Base-by-base conservation (phyloP, 2,113 vertebrate genomes). In the Ageneiosus marmoratus region DNA sequence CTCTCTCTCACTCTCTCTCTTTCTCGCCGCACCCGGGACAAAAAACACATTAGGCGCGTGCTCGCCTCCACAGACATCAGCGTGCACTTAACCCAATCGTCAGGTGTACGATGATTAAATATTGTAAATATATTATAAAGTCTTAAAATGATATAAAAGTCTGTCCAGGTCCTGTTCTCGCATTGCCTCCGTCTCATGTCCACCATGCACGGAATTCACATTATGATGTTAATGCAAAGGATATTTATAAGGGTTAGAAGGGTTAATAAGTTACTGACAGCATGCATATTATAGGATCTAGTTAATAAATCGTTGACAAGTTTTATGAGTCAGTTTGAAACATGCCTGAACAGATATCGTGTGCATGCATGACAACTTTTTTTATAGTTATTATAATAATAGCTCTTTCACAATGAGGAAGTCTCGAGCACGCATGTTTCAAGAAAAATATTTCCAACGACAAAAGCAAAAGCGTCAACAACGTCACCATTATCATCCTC, bases 71-170 rank as follows among this genome's bases (percentile, higher is more conserved):
- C 62, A 24, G 46, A 37, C 48, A 34, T 10, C 20, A 41, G 32
- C 24, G 58, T 56, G 56, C 58, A 4, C 8, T 34, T 20, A 48
- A 44, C 24, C 44, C n/a, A 10, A 32, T 63, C 41, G 4, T 63
- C 56, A 79, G 56, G 77, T 79, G 41, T 24, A 62, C 24, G 16
- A n/a, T n/a, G n/a, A n/a, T n/a, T n/a, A n/a, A n/a, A n/a, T n/a
- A n/a, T n/a, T n/a, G n/a, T n/a, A n/a, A n/a, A n/a, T n/a, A n/a
- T n/a, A n/a, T n/a, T 12, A 34, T 22, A 34, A 75, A 75, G 3
- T 5, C 7, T 22, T 53, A 1, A 53, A 75, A 32, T 32, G 15
- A 48, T 32, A 29, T 3, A 44, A 44, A 13, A 16, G 12, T 72
- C 69, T n/a, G 41, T 16, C 0, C 12, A 27, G 18, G 67, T 44